These are phyloP conservation scores for Choloepus didactylus DNA, from an alignment of 2,797 vertebrate species.

Conservation along the genomic window DNA sequence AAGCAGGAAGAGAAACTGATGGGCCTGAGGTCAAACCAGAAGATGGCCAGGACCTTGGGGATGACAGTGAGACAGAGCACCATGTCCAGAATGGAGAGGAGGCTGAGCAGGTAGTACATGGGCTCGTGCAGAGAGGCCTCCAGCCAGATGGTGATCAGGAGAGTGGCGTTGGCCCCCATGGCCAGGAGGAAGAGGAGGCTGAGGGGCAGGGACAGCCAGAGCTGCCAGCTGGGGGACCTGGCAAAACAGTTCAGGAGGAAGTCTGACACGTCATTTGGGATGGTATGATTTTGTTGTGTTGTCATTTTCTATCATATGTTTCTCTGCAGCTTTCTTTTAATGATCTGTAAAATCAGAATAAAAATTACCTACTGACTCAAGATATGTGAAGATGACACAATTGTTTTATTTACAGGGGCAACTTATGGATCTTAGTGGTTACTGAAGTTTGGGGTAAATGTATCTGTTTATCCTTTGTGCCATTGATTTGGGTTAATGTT, in stretches of 20 bases:
- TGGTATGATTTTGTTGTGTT: not conserved
- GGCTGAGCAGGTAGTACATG: too few species aligned
- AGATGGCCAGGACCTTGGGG: conserved; percentile 66
- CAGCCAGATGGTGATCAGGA: conserved; percentile 79
- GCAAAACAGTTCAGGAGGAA: conserved; percentile 70
- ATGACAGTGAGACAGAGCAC: too few species aligned
- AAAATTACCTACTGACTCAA: not conserved
- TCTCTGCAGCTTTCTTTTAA: not conserved
- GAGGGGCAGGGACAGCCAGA: not conserved
- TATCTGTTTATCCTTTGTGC: not conserved
- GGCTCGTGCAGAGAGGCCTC: conserved; percentile 55
- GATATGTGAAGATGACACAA: not conserved
- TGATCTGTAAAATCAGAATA: conserved; percentile 55
- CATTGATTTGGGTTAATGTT: not conserved
- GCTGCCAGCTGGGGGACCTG: not conserved
- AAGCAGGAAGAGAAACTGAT: conserved; percentile 80
- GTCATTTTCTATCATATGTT: conserved; percentile 24
- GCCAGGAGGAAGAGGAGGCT: conserved; percentile 83
- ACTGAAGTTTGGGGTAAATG: not conserved
- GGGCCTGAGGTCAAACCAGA: conserved; percentile 75
- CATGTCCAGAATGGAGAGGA: too few species aligned
- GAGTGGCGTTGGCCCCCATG: conserved; percentile 81
- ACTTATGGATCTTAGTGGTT: not conserved
- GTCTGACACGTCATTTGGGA: conserved; percentile 48
- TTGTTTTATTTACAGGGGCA: not conserved